A percentile compares a stretch with the other conserved stretches of the same genome.
Evolutionary conservation across 2,888 invertebrate genomes (phyloP).

Genomic region (Marronus borbonicus): DNA sequence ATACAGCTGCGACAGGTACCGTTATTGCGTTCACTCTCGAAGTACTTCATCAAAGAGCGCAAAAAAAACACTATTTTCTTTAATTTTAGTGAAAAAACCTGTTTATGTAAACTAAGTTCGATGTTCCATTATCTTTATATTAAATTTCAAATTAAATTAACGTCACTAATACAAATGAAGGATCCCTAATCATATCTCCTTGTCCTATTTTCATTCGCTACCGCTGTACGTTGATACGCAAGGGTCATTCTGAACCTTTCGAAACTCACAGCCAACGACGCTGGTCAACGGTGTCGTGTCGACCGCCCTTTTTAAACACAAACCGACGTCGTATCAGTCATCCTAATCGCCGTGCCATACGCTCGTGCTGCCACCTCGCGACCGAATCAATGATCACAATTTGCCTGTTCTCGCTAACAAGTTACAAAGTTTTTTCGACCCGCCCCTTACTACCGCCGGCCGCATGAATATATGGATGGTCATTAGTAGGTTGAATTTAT

Average conservation of each 20-base stretch:
- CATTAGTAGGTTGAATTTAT: conserved; percentile 25
- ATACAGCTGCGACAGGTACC: too few relatives aligned
- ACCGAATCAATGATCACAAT: conserved; percentile 36
- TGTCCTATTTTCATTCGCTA: too few relatives aligned
- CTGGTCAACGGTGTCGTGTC: conserved; percentile 19
- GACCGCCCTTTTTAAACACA: conserved; percentile 36
- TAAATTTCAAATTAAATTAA: too few relatives aligned
- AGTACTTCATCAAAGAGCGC: too few relatives aligned
- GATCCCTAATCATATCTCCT: too few relatives aligned
- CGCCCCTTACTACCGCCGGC: neutral
- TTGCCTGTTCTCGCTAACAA: conserved; percentile 37
- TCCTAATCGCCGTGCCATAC: conserved; percentile 26
- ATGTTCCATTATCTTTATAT: too few relatives aligned
- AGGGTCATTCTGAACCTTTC: conserved; percentile 2
- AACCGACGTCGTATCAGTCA: conserved; percentile 36
- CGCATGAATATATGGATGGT: conserved; percentile 33
- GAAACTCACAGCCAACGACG: neutral
- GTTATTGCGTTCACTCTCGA: too few relatives aligned
- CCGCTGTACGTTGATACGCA: neutral
- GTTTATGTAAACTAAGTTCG: too few relatives aligned
- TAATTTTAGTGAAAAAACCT: too few relatives aligned
- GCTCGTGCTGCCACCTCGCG: conserved; percentile 23
- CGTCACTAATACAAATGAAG: too few relatives aligned
- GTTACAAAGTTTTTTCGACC: conserved; percentile 33
- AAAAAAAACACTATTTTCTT: too few relatives aligned